Base-by-base conservation (phyloP, 2,113 vertebrate species). In the Glareola pratincola region DNA sequence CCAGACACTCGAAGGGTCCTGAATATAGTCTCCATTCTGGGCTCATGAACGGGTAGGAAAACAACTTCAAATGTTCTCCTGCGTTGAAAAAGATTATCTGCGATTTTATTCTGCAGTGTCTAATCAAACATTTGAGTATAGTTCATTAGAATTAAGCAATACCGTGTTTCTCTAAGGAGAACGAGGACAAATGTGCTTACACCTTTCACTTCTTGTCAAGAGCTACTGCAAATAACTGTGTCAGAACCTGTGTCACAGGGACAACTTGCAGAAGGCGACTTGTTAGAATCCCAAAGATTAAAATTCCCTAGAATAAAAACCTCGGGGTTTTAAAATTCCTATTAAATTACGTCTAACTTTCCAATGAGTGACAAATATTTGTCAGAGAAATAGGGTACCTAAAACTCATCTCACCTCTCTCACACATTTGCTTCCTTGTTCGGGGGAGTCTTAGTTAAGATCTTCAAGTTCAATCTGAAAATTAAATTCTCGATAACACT, bases 361-460 rank as follows among this genome's bases (percentile, higher is more conserved):
- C 9, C 6, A 0, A 5, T 0, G 0, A 41, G 36, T 2, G 32
- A 43, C 32, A 71, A 53, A n/a, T 7, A 34, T 14, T 85, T 88
- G 32, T 30, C 47, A 73, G 57, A 73, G 37, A 64, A 76, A 57
- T 0, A 29, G 37, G 53, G 32, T 64, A 9, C 56, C 63, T 68
- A 71, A 92, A 75, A 63, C 29, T 63, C 50, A 63, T 68, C 13
- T 64, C 74, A 56, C 34, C 20, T 85, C 59, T 69, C 34, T 14
- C 76, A 47, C 64, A 54, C 48, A 32, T 29, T 48, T 81, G 9
- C 51, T 73, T 36, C 48, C 30, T 21, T 63, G 64, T 30, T 76
- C 45, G 39, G 76, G 14, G 57, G 36, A 48, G 21, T 34, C 86
- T 56, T 43, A 41, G 32, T 59, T 57, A 59, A 45, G 50, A 47